Base-by-base conservation (phyloP, 2,888 invertebrate species). In the Protophormia terraenovae region DNA sequence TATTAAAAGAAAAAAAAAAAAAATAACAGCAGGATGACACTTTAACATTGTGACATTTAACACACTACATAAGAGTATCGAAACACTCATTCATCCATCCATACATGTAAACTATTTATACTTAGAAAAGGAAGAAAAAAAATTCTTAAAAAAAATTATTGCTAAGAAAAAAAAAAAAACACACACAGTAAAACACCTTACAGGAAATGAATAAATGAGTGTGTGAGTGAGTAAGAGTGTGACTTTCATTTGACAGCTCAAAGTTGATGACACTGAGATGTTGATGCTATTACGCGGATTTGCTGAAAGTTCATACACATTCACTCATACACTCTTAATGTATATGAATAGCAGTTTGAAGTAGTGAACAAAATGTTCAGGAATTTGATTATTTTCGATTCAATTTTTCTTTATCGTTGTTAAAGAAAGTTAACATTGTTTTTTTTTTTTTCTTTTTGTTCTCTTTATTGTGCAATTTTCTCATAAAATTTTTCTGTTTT, bases 241-340 rank as follows among this genome's bases (percentile, higher is more conserved):
- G 88, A 86, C 84, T 87, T 88, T 86, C 86, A 87, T 87, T 87
- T 87, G 88, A 85, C 86, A 84, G 84, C 62, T 72, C 29, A 64
- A 29, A 66, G 66, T 62, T 84, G 84, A 81, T 85, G 86, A 55
- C 78, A 71, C 79, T 69, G 66, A 72, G 53, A 77, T 81, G 81
- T 55, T 84, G 62, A 86, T 80, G 77, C 29, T 71, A 69, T 82
- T 62, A 64, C 47, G 41, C 64, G 71, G 27, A 32, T 32, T 50
- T 72, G 71, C 35, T 64, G 45, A 41, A 55, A 77, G 22, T 55
- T 60, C 12, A 41, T 19, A 19, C 24, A 22, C 14, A 41, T 19
- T 35, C 10, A 32, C 32, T 14, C 6, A 10, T n/a, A 60, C 24
- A 53, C 14, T 14, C n/a, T 12, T 29, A 55, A 16, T n/a, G 12